Evolutionary conservation across 2,113 vertebrate species (phyloP), one percentile per base, ranked within the genome.

Genomic region (Chionomys nivalis): DNA sequence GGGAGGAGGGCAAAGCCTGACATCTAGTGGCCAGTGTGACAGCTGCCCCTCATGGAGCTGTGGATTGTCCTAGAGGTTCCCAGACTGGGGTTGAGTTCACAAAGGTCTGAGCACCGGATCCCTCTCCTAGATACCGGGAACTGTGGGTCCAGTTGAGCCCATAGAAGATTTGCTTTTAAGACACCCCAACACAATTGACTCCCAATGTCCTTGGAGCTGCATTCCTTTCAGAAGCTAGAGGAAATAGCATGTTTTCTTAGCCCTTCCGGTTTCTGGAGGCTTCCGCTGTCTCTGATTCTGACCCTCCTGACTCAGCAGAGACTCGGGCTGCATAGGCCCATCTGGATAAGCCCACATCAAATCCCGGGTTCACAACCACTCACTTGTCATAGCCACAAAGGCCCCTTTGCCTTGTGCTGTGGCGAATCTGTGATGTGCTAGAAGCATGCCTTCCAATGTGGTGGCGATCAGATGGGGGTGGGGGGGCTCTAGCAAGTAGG

Each of bases 1-100:
- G 49, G 87, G 94, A 63, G 44, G 86, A 89, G 93, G 58, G 87
- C 83, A 72, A 96, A 96, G 81, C 87, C 93, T 96, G 97, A 89
- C 97, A 97, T 83, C 95, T 96, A 91, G 91, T 83, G 94, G 93
- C 11, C 2, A 92, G 33, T 44, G 11, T 81, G 52, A 16, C 9
- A 63, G 28, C 58, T 91, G 81, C 79, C 28, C n/a, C 36, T 72
- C 79, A 17, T 44, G 21, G 72, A 13, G 23, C 24, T 0, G 28
- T 47, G 58, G 31, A 52, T 12, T 44, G 58, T 47, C n/a, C 63
- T 17, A 5, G 49, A 10, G 26, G 42, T 52, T 89, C 28, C 52
- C 24, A 24, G 14, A 13, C 14, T 68, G 85, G 42, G 31, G 23
- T 49, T 8, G 33, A n/a, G 7, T 91, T 8, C 36, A 23, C 66